These are phyloP conservation scores for Lucilia cuprina DNA, from an alignment of 1,140 invertebrate genomes.

Conservation along the genomic window DNA sequence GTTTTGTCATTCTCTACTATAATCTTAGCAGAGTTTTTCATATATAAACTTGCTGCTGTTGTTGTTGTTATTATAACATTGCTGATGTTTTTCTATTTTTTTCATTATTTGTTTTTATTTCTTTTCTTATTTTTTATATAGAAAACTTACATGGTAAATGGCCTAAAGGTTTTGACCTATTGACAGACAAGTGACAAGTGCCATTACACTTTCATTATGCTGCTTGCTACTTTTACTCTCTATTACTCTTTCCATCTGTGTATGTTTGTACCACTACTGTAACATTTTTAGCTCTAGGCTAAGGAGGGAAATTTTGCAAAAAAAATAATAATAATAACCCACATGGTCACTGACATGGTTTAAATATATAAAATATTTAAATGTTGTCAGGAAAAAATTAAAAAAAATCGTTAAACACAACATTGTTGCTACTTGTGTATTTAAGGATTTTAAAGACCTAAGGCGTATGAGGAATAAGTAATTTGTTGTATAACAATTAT, in stretches of 20 bases:
- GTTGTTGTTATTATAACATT: neutral
- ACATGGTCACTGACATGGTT: conserved; percentile 28
- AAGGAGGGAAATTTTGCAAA: neutral
- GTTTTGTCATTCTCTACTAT: neutral
- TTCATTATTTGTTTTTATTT: neutral
- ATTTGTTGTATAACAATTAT: neutral
- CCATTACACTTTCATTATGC: neutral
- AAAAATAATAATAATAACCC: neutral
- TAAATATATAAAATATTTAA: neutral
- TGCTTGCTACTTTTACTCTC: neutral
- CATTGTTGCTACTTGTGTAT: neutral
- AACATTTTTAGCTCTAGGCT: neutral
- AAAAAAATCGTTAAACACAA: neutral
- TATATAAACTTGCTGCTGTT: neutral
- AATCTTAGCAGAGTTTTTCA: neutral
- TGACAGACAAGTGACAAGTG: conserved; percentile 34
- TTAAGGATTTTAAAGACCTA: neutral
- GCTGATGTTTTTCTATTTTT: neutral
- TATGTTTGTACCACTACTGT: neutral
- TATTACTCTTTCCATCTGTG: neutral
- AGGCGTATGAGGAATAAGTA: neutral
- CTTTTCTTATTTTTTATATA: neutral
- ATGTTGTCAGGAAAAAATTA: neutral
- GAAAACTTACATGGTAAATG: neutral
- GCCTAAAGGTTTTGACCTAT: conserved; percentile 27